Evolutionary conservation across 2,113 vertebrate species (phyloP).

Genomic region (Telmatochromis brichardi): DNA sequence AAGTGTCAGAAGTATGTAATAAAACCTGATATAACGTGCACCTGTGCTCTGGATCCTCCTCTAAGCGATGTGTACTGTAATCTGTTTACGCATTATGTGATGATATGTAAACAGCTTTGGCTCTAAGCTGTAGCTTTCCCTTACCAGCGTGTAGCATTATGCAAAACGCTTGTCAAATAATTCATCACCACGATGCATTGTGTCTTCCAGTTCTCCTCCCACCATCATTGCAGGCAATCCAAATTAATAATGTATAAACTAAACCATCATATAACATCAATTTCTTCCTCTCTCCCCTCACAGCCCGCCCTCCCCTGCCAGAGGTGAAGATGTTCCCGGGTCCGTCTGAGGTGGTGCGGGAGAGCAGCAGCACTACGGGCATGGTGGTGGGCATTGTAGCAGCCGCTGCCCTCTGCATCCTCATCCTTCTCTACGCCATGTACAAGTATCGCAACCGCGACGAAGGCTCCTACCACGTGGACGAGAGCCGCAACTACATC

Average conservation of each 20-base stretch:
- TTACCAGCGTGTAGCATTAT: constrained; percentile 19
- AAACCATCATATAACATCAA: not conserved
- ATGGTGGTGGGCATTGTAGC: constrained; percentile 99
- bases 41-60: not conserved
- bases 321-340: constrained; percentile 86
- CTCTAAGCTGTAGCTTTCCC: constrained; percentile 21
- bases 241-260: constrained; percentile 25
- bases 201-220: not conserved
- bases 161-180: constrained; percentile 41
- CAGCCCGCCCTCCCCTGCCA: constrained; percentile 89
- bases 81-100: constrained; percentile 38
- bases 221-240: not conserved
- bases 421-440: constrained; percentile 99
- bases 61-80: constrained; percentile 11
- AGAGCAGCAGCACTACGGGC: constrained; percentile 96
- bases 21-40: constrained; percentile 23
- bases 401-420: constrained; percentile 93
- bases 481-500: constrained; percentile 99
- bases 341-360: constrained; percentile 87
- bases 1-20: constrained; percentile 23
- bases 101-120: constrained; percentile 26
- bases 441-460: constrained; percentile 99
- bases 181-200: constrained; percentile 28
- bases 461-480: constrained; percentile 97
- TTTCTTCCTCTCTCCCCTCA: not conserved